Evolutionary conservation across 2,888 invertebrate genomes (phyloP).

Genomic region (Capitulum mitella): DNA sequence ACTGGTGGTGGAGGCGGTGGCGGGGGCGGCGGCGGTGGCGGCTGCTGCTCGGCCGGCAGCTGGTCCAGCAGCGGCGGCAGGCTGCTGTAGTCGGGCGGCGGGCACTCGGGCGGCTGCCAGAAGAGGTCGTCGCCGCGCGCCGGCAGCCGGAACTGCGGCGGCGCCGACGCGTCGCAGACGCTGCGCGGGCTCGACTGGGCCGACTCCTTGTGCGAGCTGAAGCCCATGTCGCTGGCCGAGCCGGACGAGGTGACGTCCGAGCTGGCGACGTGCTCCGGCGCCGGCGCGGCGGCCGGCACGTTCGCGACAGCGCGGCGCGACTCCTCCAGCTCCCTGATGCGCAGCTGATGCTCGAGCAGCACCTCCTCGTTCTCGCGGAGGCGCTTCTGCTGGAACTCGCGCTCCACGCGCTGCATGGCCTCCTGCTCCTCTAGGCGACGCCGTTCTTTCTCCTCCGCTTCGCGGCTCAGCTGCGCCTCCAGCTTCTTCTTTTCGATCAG

Average conservation of each 20-base stretch:
- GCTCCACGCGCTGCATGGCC: conserved; percentile 42
- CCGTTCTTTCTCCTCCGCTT: conserved; percentile 35
- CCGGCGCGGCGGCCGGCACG: neutral
- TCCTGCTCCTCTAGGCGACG: conserved; percentile 27
- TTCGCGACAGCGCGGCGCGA: neutral
- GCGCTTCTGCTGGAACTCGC: conserved; percentile 76
- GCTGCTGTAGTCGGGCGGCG: conserved; percentile 21
- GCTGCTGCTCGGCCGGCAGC: neutral
- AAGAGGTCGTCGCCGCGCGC: neutral
- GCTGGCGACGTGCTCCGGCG: neutral
- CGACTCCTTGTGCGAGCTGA: conserved; percentile 19
- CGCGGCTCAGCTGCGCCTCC: conserved; percentile 33
- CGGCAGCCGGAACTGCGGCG: neutral
- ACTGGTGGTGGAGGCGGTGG: neutral
- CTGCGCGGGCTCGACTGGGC: neutral
- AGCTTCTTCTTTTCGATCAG: conserved; percentile 35
- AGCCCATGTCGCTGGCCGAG: neutral
- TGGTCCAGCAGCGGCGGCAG: conserved; percentile 17
- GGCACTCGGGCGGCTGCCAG: conserved; percentile 4
- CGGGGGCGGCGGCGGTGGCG: neutral
- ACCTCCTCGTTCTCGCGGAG: conserved; percentile 49
- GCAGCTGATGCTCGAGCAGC: conserved; percentile 18
- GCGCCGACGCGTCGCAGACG: neutral
- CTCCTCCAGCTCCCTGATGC: neutral
- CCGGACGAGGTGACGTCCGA: neutral